phyloP scores from a whole-genome alignment of 2,888 invertebrate genomes.

The Gibbula magus region DNA sequence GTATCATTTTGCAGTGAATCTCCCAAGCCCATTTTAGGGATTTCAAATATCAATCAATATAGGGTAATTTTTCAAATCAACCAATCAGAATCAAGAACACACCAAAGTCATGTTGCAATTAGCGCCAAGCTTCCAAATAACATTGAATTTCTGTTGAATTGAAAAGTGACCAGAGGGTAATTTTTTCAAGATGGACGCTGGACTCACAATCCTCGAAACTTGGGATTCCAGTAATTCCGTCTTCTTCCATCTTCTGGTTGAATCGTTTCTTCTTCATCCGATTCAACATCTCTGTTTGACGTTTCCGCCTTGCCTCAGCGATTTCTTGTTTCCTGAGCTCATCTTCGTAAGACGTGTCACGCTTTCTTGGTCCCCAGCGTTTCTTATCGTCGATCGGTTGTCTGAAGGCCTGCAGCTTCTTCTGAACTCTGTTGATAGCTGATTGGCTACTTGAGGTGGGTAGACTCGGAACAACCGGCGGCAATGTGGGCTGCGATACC shows the following conservation, averaged over 20 bases:
- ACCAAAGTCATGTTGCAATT: too few species aligned
- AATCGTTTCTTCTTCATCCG: constrained; percentile 22
- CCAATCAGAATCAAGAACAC: too few species aligned
- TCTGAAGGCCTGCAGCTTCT: not conserved
- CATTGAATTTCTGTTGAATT: not conserved
- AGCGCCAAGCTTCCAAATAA: not conserved
- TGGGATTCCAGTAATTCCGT: not conserved
- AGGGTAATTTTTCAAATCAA: too few species aligned
- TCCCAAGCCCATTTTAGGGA: too few species aligned
- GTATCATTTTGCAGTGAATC: too few species aligned
- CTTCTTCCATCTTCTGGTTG: not conserved
- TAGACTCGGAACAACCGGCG: constrained; percentile 6
- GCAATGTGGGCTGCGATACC: constrained; percentile 18
- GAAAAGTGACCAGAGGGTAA: not conserved
- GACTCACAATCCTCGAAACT: constrained; percentile 40
- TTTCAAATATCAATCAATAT: too few species aligned
- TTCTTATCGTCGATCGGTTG: constrained; percentile 30
- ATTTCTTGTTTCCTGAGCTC: constrained; percentile 52
- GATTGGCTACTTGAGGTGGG: not conserved
- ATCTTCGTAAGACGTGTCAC: constrained; percentile 55
- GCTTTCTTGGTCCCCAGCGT: constrained; percentile 33
- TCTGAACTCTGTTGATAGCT: not conserved
- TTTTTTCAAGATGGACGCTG: not conserved
- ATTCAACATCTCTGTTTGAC: constrained; percentile 57
- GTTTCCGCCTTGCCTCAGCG: constrained; percentile 57